Conservation (phyloP, 1,140 invertebrate genomes). For the Oncopodura yosiiana region DNA sequence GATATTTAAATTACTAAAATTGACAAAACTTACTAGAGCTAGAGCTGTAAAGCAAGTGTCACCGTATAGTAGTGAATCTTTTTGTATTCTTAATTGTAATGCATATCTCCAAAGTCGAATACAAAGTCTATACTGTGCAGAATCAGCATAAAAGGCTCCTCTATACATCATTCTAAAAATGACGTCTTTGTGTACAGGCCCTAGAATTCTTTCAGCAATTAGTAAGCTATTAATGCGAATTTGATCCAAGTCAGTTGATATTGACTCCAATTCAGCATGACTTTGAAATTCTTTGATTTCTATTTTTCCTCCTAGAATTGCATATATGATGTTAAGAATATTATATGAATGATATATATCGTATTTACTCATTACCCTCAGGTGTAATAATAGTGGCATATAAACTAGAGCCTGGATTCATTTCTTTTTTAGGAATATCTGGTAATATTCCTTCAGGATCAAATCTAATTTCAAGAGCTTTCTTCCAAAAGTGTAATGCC, state of each 20-base stretch:
- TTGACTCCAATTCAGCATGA: slow-evolving; percentile 56
- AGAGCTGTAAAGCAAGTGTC: slow-evolving; percentile 75
- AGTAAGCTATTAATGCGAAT: slow-evolving; percentile 72
- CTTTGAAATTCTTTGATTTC: slow-evolving; percentile 55
- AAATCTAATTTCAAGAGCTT: slow-evolving; percentile 50
- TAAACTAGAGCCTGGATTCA: slow-evolving; percentile 21
- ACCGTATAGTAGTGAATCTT: slow-evolving; percentile 58
- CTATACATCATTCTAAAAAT: slow-evolving; percentile 52
- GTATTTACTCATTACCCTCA: slow-evolving; percentile 19
- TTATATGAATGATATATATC: neutral
- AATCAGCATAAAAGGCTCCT: slow-evolving; percentile 77
- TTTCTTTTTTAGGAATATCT: slow-evolving; percentile 17
- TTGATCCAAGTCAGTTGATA: slow-evolving; percentile 63
- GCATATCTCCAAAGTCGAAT: slow-evolving; percentile 74
- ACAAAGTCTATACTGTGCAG: slow-evolving; percentile 68
- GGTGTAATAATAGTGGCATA: slow-evolving; percentile 17
- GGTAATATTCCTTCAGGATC: slow-evolving; percentile 6
- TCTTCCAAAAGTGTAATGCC: slow-evolving; percentile 49
- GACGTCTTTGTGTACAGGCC: slow-evolving; percentile 69
- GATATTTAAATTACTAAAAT: neutral
- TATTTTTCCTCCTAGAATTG: slow-evolving; percentile 15
- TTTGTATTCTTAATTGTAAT: slow-evolving; percentile 64
- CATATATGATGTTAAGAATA: neutral
- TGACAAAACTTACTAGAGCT: slow-evolving; percentile 49
- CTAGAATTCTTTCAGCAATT: slow-evolving; percentile 71